Percentiles rank a stretch among this genome's conserved stretches.
Conservation (phyloP, 2,113 vertebrate genomes). For the Calyptomena viridis region DNA sequence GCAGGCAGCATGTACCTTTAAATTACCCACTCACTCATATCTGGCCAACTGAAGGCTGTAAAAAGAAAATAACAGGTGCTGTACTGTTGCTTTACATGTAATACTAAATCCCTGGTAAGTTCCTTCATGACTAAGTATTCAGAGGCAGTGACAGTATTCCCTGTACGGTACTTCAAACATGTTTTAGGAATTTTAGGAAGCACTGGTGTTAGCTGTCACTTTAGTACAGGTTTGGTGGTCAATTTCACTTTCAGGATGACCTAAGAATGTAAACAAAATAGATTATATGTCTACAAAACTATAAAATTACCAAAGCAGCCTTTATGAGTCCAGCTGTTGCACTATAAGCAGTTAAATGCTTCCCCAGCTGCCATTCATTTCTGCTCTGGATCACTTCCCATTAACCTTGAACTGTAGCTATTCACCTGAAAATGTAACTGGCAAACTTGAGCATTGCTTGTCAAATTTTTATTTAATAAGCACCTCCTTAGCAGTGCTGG, state of each 20-base stretch:
- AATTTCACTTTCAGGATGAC: not conserved
- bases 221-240: not conserved
- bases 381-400: not conserved
- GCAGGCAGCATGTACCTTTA: not conserved
- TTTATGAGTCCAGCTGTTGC: not conserved
- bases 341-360: not conserved
- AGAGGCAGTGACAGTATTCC: not conserved
- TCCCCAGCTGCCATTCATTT: not conserved
- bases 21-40: not conserved
- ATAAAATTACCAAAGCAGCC: not conserved
- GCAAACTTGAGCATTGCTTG: accelerated
- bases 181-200: not conserved
- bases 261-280: not conserved
- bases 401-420: accelerated
- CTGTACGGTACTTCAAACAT: not conserved
- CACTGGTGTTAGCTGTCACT: not conserved
- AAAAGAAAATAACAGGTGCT: not conserved
- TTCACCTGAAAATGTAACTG: accelerated
- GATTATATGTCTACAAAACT: not conserved
- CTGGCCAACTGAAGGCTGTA: not conserved
- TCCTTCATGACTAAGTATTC: not conserved
- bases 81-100: not conserved
- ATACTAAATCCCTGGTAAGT: not conserved
- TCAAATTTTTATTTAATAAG: not conserved
- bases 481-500: not conserved